Conservation (phyloP, 1,140 invertebrate genomes). For the Akabosia matsudoensis region DNA sequence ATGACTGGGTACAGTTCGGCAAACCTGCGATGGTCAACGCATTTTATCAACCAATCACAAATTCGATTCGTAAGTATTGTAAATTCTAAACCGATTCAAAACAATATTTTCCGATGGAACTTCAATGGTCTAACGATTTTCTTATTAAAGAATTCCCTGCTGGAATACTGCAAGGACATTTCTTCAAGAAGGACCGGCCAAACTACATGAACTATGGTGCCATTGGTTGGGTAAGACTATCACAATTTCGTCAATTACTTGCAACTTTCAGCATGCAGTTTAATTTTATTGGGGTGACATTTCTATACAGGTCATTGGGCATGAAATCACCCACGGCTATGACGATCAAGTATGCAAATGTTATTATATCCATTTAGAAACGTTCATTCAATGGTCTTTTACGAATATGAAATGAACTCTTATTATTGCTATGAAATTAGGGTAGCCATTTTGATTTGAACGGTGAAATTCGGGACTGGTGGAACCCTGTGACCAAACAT, state of each 20-base stretch:
- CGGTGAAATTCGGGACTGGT: conserved; percentile 65
- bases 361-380: not conserved
- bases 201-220: conserved; percentile 13
- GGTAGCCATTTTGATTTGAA: conserved; percentile 64
- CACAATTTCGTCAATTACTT: not conserved
- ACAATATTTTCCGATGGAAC: not conserved
- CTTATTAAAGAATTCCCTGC: conserved; percentile 57
- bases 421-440: not conserved
- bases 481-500: conserved; percentile 59
- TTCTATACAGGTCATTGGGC: conserved; percentile 11
- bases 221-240: conserved; percentile 6
- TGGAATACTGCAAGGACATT: conserved; percentile 60
- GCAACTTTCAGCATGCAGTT: no score
- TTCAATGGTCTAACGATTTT: conserved; percentile 6
- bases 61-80: conserved; percentile 51
- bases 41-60: conserved; percentile 54
- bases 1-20: conserved; percentile 54
- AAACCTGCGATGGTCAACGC: conserved; percentile 55
- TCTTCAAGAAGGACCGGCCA: conserved; percentile 56
- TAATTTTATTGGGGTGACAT: not conserved
- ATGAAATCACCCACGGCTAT: conserved; percentile 13
- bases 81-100: not conserved
- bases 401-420: no score
- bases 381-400: no score
- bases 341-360: conserved; percentile 14